A percentile compares a stretch with the other conserved stretches of the same genome.
These are phyloP conservation scores for Spea multiplicata DNA, from an alignment of 2,113 vertebrate genomes.

Conservation along the genomic window DNA sequence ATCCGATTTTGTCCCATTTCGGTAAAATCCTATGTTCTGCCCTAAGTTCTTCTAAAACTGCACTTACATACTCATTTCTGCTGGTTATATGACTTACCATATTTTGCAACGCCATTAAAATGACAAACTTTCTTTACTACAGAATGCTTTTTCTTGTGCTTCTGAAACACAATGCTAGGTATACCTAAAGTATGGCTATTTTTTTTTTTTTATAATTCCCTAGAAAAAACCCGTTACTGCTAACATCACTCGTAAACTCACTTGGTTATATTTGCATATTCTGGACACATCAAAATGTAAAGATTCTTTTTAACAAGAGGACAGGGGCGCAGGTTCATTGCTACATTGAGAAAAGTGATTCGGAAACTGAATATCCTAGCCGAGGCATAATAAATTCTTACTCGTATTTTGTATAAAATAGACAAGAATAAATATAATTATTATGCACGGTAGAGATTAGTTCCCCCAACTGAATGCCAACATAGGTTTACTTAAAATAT, in stretches of 20 bases:
- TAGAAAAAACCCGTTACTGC: slow-evolving; percentile 68
- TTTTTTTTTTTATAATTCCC: slow-evolving; percentile 64
- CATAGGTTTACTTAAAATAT: slow-evolving; percentile 59
- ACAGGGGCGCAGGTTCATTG: slow-evolving; percentile 55
- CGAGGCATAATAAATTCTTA: slow-evolving; percentile 12
- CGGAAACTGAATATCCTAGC: slow-evolving; percentile 45
- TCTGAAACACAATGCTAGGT: slow-evolving; percentile 71
- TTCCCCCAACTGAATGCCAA: slow-evolving; percentile 70
- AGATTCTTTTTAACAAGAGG: slow-evolving; percentile 55
- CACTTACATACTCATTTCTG: slow-evolving; percentile 61
- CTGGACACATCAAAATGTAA: slow-evolving; percentile 63
- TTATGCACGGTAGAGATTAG: slow-evolving; percentile 75
- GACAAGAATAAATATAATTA: slow-evolving; percentile 65
- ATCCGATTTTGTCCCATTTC: slow-evolving; percentile 59
- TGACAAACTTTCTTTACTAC: slow-evolving; percentile 56
- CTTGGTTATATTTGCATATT: slow-evolving; percentile 73
- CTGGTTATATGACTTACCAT: slow-evolving; percentile 61
- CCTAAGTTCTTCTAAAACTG: slow-evolving; percentile 67
- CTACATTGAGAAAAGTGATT: slow-evolving; percentile 58
- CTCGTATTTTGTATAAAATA: slow-evolving; percentile 49
- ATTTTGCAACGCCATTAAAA: slow-evolving; percentile 60
- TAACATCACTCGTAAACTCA: slow-evolving; percentile 60
- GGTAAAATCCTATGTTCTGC: slow-evolving; percentile 65
- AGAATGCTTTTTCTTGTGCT: slow-evolving; percentile 49
- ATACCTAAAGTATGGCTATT: slow-evolving; percentile 78